phyloP scores from a whole-genome alignment of 2,113 vertebrate species.

The Misgurnus anguillicaudatus region DNA sequence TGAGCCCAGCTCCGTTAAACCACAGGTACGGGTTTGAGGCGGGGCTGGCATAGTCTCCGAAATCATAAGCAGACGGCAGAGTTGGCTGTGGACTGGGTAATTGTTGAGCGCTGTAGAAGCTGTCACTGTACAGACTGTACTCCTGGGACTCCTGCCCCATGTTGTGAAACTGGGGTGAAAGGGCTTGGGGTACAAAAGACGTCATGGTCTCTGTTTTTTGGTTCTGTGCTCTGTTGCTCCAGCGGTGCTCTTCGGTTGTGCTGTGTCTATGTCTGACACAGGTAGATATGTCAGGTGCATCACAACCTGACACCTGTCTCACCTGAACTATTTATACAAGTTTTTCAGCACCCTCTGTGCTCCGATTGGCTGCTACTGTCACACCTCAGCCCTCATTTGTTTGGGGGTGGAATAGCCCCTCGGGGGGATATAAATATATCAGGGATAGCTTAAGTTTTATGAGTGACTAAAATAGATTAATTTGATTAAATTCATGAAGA shows the following conservation, averaged over 20 bases:
- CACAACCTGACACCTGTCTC: constrained; percentile 63
- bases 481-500: background rate
- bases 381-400: constrained; percentile 42
- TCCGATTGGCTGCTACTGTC: constrained; percentile 62
- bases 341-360: constrained; percentile 54
- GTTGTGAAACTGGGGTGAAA: constrained; percentile 82
- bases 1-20: constrained; percentile 78
- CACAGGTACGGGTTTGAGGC: constrained; percentile 79
- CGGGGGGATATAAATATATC: constrained; percentile 27
- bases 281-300: constrained; percentile 50
- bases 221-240: background rate
- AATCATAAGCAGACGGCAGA: constrained; percentile 71
- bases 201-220: constrained; percentile 75
- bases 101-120: constrained; percentile 83
- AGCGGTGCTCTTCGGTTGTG: constrained; percentile 20
- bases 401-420: constrained; percentile 42
- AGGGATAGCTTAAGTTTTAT: constrained; percentile 15
- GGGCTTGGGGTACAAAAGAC: constrained; percentile 78
- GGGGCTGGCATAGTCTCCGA: constrained; percentile 69
- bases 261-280: constrained; percentile 39
- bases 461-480: background rate
- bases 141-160: constrained; percentile 83
- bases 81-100: constrained; percentile 71
- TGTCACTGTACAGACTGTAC: constrained; percentile 85
- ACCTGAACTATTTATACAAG: constrained; percentile 68